Evolutionary conservation across 2,797 vertebrate genomes (phyloP).

Genomic region (Gambusia yucatana): DNA sequence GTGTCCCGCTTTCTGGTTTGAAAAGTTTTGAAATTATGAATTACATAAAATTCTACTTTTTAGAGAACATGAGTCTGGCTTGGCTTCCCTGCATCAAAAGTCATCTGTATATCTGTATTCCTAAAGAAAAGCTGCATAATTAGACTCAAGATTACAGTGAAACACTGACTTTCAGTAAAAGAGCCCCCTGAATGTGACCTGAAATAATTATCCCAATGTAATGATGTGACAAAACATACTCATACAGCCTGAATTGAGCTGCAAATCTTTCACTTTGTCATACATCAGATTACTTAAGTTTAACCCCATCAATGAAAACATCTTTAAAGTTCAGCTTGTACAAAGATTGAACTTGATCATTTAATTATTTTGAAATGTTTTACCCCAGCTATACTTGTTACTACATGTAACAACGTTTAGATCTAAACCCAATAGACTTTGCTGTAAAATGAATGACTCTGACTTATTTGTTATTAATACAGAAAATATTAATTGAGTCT

Average conservation of each 20-base stretch:
- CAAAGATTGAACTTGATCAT: not conserved
- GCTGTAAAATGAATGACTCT: not conserved
- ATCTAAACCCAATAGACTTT: not conserved
- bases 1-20: conserved; percentile 23
- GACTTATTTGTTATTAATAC: not conserved
- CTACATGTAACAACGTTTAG: not conserved
- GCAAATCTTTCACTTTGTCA: not conserved
- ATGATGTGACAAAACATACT: not conserved
- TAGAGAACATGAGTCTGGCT: not conserved
- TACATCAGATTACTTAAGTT: not conserved
- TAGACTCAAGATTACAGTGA: not conserved
- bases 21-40: not conserved
- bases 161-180: not conserved
- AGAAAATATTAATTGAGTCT: not conserved
- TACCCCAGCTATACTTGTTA: not conserved
- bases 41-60: not conserved
- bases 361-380: not conserved
- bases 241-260: not conserved
- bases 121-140: not conserved
- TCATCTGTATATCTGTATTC: not conserved
- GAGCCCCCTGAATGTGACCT: not conserved
- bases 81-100: not conserved
- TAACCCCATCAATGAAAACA: not conserved
- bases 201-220: not conserved
- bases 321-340: not conserved